phyloP scores from a whole-genome alignment of 2,888 invertebrate species.

The Agrochola lota region DNA sequence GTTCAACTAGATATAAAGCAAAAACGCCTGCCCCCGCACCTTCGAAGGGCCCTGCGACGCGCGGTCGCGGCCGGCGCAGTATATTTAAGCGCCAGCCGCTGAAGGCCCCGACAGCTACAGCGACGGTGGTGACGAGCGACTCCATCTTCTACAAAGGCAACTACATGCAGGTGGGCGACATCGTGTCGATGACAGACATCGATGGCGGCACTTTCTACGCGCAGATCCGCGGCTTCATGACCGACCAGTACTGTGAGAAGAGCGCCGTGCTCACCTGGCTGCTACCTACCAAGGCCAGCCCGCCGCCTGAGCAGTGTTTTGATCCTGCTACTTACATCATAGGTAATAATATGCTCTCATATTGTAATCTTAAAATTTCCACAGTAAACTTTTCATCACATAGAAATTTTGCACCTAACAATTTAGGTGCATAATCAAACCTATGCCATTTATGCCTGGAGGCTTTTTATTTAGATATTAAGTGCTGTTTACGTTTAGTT shows the following conservation, averaged over 20 bases:
- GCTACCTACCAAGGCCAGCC: constrained; percentile 95
- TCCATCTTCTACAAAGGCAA: constrained; percentile 91
- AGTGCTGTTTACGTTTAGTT: too few species aligned
- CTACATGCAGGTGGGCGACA: constrained; percentile 96
- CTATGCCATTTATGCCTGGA: too few species aligned
- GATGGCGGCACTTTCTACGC: constrained; percentile 96
- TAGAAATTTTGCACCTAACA: background rate
- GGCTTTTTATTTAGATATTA: too few species aligned
- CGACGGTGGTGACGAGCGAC: constrained; percentile 95
- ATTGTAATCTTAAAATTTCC: background rate
- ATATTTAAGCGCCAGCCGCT: constrained; percentile 95
- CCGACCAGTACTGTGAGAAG: constrained; percentile 98
- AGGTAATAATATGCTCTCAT: constrained; percentile 87
- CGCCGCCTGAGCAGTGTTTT: constrained; percentile 94
- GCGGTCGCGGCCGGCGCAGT: constrained; percentile 94
- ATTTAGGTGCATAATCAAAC: background rate
- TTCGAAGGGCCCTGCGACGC: constrained; percentile 83
- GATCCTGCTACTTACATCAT: constrained; percentile 97
- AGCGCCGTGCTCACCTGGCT: constrained; percentile 98
- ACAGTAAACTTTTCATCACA: background rate
- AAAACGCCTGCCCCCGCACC: constrained; percentile 80
- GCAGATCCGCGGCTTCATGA: constrained; percentile 96
- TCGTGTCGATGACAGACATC: constrained; percentile 95
- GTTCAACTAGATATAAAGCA: constrained; percentile 90
- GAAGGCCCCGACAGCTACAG: constrained; percentile 95